These are phyloP conservation scores for Drosophila meridionalis DNA, from an alignment of 2,888 invertebrate genomes.

Conservation along the genomic window DNA sequence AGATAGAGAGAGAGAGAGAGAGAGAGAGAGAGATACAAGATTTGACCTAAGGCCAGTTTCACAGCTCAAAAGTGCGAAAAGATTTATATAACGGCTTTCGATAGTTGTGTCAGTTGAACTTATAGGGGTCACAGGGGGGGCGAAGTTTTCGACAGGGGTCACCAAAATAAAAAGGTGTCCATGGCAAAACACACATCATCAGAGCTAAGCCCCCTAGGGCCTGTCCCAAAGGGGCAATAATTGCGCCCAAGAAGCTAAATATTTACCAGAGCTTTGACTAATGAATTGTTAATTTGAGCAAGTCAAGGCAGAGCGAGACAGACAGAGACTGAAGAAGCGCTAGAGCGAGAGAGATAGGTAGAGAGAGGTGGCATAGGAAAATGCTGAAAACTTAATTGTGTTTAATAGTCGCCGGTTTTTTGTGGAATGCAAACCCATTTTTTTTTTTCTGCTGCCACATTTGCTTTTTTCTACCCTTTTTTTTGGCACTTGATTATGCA, in stretches of 20 bases:
- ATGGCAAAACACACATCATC: constrained; percentile 66
- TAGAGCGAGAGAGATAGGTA: background rate
- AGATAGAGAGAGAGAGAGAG: background rate
- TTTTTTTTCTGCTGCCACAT: constrained; percentile 12
- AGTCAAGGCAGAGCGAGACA: constrained; percentile 13
- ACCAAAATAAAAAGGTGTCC: constrained; percentile 2
- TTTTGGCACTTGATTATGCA: constrained; percentile 70
- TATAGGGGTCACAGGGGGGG: background rate
- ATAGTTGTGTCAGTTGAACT: constrained; percentile 39
- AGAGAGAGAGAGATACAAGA: background rate
- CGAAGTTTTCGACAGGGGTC: background rate
- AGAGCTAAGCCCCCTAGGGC: constrained; percentile 38
- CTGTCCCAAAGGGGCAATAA: constrained; percentile 41
- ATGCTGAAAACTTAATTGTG: constrained; percentile 66
- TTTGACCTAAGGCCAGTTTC: constrained; percentile 49
- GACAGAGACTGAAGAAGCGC: background rate
- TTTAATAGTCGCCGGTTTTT: constrained; percentile 56
- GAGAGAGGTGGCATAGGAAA: constrained; percentile 20
- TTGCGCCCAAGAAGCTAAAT: constrained; percentile 64
- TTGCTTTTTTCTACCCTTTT: constrained; percentile 11
- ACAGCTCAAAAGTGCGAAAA: constrained; percentile 55
- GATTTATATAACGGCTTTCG: constrained; percentile 72
- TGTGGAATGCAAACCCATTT: constrained; percentile 30
- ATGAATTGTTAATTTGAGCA: constrained; percentile 75
- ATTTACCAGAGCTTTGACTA: constrained; percentile 60